Evolutionary conservation across 92 coral and sea anemone species (phyloP).

Genomic region (Zoanthus solanderi): DNA sequence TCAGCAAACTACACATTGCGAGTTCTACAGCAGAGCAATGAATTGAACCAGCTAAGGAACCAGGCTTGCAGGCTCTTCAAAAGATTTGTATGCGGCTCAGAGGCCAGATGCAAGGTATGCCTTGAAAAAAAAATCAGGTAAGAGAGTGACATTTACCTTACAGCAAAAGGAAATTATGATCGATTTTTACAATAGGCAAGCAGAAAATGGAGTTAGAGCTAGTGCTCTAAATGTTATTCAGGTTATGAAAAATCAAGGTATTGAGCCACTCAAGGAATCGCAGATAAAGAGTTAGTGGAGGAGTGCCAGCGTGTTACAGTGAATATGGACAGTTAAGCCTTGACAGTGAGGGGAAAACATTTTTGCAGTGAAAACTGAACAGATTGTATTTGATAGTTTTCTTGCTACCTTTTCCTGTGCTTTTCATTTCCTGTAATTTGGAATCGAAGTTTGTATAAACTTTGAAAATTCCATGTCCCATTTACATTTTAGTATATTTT

Average conservation of each 20-base stretch:
- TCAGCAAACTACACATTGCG: constrained; percentile 11
- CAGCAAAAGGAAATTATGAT: constrained; percentile 30
- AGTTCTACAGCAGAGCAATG: constrained; percentile 1
- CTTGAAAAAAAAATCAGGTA: constrained; percentile 11
- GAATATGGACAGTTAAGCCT: not conserved
- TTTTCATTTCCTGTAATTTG: not conserved
- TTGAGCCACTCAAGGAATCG: not conserved
- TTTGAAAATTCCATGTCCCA: not conserved
- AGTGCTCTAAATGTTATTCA: not conserved
- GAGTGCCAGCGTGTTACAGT: not conserved
- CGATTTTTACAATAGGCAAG: not conserved
- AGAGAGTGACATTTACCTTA: not conserved
- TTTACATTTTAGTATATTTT: not conserved
- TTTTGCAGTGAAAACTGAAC: not conserved
- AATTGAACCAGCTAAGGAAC: constrained; percentile 5
- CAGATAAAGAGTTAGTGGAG: constrained; percentile 20
- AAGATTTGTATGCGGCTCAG: not conserved
- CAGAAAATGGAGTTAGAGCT: constrained; percentile 3
- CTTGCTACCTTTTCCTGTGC: not conserved
- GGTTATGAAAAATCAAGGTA: not conserved
- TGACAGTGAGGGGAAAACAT: not conserved
- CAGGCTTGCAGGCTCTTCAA: not conserved
- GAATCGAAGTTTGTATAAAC: not conserved
- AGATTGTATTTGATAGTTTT: not conserved
- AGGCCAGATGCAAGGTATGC: constrained; percentile 19